Conservation (phyloP, 2,113 vertebrate genomes). For the Microtus montanus region DNA sequence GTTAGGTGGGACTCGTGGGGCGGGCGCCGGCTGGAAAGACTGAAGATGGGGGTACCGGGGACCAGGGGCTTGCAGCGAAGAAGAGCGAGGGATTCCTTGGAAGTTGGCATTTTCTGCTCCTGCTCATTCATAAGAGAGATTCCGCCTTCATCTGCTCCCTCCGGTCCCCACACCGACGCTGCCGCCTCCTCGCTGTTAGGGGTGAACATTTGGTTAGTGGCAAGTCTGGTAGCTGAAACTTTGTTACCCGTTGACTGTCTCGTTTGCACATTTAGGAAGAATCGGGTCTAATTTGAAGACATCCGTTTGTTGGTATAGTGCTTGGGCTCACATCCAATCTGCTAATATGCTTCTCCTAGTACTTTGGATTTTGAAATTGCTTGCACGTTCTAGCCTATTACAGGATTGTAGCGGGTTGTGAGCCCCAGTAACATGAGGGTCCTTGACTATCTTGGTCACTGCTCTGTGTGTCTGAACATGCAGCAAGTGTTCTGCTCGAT, state of each 20-base stretch:
- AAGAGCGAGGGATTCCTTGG: background rate
- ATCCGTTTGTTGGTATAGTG: background rate
- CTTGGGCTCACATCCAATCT: background rate
- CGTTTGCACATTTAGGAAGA: background rate
- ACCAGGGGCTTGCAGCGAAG: background rate
- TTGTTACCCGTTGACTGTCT: background rate
- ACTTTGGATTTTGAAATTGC: background rate
- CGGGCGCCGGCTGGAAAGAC: background rate
- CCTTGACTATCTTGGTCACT: background rate
- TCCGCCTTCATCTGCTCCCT: background rate
- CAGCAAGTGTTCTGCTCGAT: background rate
- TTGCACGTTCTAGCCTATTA: background rate
- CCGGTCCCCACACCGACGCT: background rate
- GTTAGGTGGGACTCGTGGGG: slow-evolving; percentile 43
- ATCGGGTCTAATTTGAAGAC: background rate
- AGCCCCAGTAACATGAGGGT: background rate
- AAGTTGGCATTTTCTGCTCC: background rate
- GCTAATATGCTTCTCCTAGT: background rate
- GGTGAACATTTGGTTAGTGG: background rate
- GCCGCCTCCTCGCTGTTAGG: background rate
- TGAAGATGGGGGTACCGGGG: background rate
- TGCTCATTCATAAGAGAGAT: background rate
- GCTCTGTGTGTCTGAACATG: background rate
- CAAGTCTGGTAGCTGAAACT: slow-evolving; percentile 38
- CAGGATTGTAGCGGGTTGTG: background rate